These are phyloP conservation scores for Stictocephala bisonia DNA, from an alignment of 2,888 invertebrate genomes.

Conservation along the genomic window DNA sequence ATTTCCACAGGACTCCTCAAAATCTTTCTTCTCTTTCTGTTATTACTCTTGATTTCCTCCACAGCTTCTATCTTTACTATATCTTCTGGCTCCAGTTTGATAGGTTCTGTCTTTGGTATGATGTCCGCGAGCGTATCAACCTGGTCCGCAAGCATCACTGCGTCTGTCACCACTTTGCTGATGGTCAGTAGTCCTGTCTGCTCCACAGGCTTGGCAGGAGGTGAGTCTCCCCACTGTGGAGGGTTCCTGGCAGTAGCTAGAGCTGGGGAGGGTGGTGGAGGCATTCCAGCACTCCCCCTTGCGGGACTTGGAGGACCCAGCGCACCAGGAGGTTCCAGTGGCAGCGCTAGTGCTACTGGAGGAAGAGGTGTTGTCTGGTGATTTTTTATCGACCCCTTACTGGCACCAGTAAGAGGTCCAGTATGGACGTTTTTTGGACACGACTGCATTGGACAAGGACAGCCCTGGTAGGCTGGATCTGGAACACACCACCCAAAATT, in stretches of 20 bases:
- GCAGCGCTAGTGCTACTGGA: conserved; percentile 67
- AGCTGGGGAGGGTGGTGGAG: conserved; percentile 60
- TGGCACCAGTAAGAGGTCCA: conserved; percentile 98
- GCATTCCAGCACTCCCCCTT: conserved; percentile 70
- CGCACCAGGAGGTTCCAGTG: conserved; percentile 65
- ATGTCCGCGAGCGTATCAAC: conserved; percentile 54
- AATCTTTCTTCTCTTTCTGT: conserved; percentile 47
- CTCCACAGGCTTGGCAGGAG: conserved; percentile 52
- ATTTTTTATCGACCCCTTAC: conserved; percentile 71
- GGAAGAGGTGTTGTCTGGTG: conserved; percentile 58
- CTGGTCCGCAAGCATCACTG: conserved; percentile 61
- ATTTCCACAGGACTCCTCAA: conserved; percentile 18
- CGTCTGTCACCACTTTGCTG: conserved; percentile 52
- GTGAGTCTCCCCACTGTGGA: conserved; percentile 53
- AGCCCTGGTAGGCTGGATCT: conserved; percentile 74
- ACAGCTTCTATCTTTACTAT: conserved; percentile 24
- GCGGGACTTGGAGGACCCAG: conserved; percentile 77
- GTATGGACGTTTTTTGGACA: conserved; percentile 99
- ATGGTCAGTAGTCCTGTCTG: conserved; percentile 56
- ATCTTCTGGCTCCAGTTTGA: conserved; percentile 46
- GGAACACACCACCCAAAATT: conserved; percentile 52
- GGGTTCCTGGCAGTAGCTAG: conserved; percentile 60
- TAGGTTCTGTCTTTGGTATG: conserved; percentile 41
- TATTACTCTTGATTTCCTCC: conserved; percentile 44
- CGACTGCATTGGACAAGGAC: conserved; percentile 92